phyloP scores from a whole-genome alignment of 2,888 invertebrate species.

The Epiperipatus broadwayi region DNA sequence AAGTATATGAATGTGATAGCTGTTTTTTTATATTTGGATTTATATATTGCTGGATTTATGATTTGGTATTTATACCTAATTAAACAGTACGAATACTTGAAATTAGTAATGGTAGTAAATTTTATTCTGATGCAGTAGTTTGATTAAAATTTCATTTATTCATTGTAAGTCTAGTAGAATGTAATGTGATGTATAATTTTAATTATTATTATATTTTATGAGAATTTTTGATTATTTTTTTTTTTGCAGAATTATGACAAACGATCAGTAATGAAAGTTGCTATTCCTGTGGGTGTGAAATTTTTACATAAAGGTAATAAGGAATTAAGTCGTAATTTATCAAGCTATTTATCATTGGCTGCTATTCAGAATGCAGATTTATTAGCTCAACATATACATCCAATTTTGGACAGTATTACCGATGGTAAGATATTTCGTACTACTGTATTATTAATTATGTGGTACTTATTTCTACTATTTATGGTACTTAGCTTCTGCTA shows the following conservation, averaged over 20 bases:
- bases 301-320: slow-evolving; percentile 73
- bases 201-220: no score
- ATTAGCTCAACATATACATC: slow-evolving; percentile 64
- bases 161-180: no score
- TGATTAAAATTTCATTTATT: no score
- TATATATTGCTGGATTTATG: no score
- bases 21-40: no score
- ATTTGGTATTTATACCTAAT: no score
- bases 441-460: slow-evolving; percentile 4
- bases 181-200: slow-evolving; percentile 9
- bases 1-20: no score
- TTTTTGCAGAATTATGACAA: slow-evolving; percentile 45
- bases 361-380: slow-evolving; percentile 73
- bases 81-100: no score
- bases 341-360: slow-evolving; percentile 73
- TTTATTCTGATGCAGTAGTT: no score
- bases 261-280: slow-evolving; percentile 54
- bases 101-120: no score
- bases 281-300: slow-evolving; percentile 73
- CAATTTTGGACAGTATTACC: slow-evolving; percentile 73
- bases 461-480: no score
- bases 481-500: neutral
- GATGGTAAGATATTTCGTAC: slow-evolving; percentile 40
- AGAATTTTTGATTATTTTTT: slow-evolving; percentile 16
- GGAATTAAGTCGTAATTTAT: slow-evolving; percentile 70